Percentiles rank a stretch among this genome's conserved stretches.
Evolutionary conservation across 2,888 invertebrate genomes (phyloP).

Genomic region (Vesta saturnalis): DNA sequence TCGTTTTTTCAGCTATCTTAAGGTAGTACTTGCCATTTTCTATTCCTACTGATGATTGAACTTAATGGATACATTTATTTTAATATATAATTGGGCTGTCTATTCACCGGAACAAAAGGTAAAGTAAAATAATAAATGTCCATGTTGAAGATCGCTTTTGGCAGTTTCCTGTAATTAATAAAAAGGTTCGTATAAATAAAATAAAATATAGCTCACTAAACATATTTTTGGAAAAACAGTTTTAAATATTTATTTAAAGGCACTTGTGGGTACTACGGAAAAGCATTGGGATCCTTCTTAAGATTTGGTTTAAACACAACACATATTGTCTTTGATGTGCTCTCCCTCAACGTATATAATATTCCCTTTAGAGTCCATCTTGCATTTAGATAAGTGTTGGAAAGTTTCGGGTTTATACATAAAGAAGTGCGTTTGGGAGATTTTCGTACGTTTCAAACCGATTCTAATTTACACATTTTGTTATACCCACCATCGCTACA

Average conservation of each 20-base stretch:
- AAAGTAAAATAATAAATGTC: constrained; percentile 39
- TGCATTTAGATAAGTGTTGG: constrained; percentile 48
- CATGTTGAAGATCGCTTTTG: constrained; percentile 26
- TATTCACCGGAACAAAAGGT: constrained; percentile 45
- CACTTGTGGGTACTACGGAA: constrained; percentile 38
- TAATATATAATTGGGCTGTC: constrained; percentile 11
- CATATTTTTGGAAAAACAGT: constrained; percentile 21
- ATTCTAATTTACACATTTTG: constrained; percentile 27
- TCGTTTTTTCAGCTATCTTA: constrained; percentile 44
- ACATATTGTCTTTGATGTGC: constrained; percentile 60
- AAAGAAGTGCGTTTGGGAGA: constrained; percentile 17
- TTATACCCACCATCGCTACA: constrained; percentile 6
- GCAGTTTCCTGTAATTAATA: constrained; percentile 40
- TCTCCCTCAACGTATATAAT: constrained; percentile 53
- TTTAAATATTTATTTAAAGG: constrained; percentile 44
- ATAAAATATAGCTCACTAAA: constrained; percentile 15
- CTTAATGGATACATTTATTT: constrained; percentile 32
- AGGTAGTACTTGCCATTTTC: constrained; percentile 41
- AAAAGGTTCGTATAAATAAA: constrained; percentile 11
- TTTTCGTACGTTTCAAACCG: constrained; percentile 16
- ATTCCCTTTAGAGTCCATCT: constrained; percentile 55
- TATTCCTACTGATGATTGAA: constrained; percentile 42
- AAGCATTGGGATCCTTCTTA: constrained; percentile 52
- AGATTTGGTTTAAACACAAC: constrained; percentile 56
- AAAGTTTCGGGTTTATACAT: constrained; percentile 32